phyloP scores from a whole-genome alignment of 2,113 vertebrate species.

The Atrichornis clamosus region DNA sequence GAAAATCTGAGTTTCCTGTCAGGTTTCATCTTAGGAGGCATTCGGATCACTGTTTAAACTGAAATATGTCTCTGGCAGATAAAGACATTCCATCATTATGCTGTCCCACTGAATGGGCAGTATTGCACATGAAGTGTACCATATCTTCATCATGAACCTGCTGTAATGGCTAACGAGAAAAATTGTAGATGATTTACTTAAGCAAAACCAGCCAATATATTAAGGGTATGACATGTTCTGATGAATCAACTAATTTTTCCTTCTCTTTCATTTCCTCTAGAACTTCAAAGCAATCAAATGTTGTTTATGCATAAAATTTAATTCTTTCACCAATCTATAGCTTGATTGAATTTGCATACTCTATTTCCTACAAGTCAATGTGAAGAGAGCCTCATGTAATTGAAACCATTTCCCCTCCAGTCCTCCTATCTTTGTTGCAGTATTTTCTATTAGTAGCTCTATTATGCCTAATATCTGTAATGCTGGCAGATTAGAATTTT shows the following conservation, averaged over 20 bases:
- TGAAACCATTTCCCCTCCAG: conserved; percentile 67
- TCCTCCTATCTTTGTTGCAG: conserved; percentile 55
- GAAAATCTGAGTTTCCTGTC: not conserved
- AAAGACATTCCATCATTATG: not conserved
- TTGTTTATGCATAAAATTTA: conserved; percentile 73
- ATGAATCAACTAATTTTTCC: conserved; percentile 57
- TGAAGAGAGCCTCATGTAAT: conserved; percentile 63
- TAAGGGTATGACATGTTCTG: conserved; percentile 36
- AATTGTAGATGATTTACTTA: conserved; percentile 16
- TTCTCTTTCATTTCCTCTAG: conserved; percentile 36
- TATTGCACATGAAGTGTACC: not conserved
- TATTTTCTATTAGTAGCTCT: conserved; percentile 69
- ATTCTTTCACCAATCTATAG: conserved; percentile 70
- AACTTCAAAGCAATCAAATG: conserved; percentile 71
- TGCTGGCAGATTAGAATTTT: conserved; percentile 61
- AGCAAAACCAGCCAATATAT: conserved; percentile 3
- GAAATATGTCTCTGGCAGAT: not conserved
- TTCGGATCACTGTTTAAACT: not conserved
- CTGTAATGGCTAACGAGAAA: not conserved
- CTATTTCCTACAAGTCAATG: conserved; percentile 67
- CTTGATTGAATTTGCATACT: conserved; percentile 76
- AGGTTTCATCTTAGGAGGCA: not conserved
- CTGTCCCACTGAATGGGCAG: not conserved
- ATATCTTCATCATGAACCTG: not conserved
- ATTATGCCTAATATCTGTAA: conserved; percentile 72